Percentiles rank a stretch among this genome's conserved stretches.
phyloP scores from a whole-genome alignment of 2,113 vertebrate species.

The Callithrix jacchus region DNA sequence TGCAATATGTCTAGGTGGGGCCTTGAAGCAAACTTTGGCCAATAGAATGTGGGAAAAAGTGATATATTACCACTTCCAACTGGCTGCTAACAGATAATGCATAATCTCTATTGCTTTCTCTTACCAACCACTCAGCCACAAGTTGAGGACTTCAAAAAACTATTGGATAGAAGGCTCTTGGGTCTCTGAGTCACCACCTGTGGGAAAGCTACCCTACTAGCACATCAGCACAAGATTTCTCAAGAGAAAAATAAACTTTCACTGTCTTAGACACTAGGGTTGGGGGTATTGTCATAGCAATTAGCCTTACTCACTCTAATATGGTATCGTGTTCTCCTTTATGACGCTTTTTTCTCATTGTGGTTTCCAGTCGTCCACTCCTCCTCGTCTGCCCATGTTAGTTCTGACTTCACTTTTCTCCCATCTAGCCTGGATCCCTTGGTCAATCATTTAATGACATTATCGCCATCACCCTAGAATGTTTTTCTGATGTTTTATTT shows the following conservation, averaged over 20 bases:
- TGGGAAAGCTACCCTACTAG: neutral
- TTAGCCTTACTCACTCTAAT: neutral
- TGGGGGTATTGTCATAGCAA: neutral
- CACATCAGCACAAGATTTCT: neutral
- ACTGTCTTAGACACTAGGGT: neutral
- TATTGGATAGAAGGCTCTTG: neutral
- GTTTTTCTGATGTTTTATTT: neutral
- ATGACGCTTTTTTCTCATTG: neutral
- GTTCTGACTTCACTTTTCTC: neutral
- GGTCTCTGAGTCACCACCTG: neutral
- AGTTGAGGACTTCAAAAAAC: neutral
- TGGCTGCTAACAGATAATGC: neutral
- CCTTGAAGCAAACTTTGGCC: neutral
- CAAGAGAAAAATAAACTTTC: neutral
- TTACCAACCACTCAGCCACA: neutral
- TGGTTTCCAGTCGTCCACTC: neutral
- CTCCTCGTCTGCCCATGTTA: neutral
- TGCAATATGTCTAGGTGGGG: neutral
- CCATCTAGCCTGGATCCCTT: neutral
- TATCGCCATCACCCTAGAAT: neutral
- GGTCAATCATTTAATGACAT: neutral
- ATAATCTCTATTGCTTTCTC: neutral
- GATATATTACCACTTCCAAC: neutral
- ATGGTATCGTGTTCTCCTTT: neutral
- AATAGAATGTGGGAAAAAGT: neutral